Evolutionary conservation across 1,140 invertebrate genomes (phyloP).

Genomic region (Hydropsyche tenuis): DNA sequence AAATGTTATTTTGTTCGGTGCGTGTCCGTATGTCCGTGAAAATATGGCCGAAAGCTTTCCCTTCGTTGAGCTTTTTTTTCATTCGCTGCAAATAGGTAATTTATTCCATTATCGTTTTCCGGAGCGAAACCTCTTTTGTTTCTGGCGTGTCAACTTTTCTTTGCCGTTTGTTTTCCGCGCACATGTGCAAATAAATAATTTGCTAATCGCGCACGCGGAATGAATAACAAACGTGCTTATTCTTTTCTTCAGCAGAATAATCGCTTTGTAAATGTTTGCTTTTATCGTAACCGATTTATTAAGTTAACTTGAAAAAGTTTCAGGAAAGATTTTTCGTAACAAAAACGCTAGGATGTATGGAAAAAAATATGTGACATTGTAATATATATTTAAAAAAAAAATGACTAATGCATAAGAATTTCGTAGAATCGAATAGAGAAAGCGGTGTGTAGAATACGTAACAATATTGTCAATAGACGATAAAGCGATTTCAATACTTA

Average conservation of each 20-base stretch:
- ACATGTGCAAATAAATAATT: slow-evolving; percentile 17
- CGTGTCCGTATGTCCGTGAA: background rate
- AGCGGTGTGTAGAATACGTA: background rate
- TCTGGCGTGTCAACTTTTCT: background rate
- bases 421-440: too few relatives aligned
- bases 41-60: too few relatives aligned
- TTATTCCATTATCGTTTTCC: slow-evolving; percentile 24
- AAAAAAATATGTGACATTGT: too few relatives aligned
- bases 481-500: background rate
- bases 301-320: too few relatives aligned
- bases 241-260: too few relatives aligned
- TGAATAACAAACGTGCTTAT: background rate
- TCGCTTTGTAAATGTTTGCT: too few relatives aligned
- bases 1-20: slow-evolving; percentile 29
- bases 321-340: too few relatives aligned
- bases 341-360: too few relatives aligned
- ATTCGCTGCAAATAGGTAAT: background rate
- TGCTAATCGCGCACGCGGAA: slow-evolving; percentile 3
- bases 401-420: too few relatives aligned
- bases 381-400: too few relatives aligned
- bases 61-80: too few relatives aligned
- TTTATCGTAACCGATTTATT: too few relatives aligned
- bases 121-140: background rate
- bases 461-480: background rate
- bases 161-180: background rate